Evolutionary conservation across 2,113 vertebrate genomes (phyloP), one percentile per base, ranked within the genome.

Genomic region (Ciconia stormi): DNA sequence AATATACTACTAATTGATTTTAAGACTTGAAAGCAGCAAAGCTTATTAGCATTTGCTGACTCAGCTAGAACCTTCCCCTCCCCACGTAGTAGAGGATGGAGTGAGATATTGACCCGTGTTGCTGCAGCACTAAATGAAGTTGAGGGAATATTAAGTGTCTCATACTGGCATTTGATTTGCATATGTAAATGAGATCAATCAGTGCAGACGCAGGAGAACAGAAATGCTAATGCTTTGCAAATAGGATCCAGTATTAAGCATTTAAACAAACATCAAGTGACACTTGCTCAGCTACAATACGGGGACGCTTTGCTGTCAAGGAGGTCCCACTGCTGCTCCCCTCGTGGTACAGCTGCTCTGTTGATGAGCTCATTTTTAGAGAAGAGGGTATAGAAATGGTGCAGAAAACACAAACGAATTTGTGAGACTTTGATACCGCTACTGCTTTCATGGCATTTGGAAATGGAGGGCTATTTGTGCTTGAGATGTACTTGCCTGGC

Each of bases 1-100:
- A 98, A 98, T 98, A 98, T 95, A 96, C 95, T 97, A 83, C 97
- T 98, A 98, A 98, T 98, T 98, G 98, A 97, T 98, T 98, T 98
- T 95, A 98, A 97, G 98, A 93, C 97, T 98, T 97, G 98, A 98
- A 98, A 98, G 98, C 97, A 95, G 96, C 96, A 93, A 87, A 96
- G 97, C 73, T 93, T 84, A 98, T 98, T 97, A 98, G 95, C 96
- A 97, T 98, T 96, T 97, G 98, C 98, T 97, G 98, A 98, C 84
- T 98, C 97, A 98, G 98, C 97, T 74, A 96, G 96, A 96, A 82
- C 50, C 76, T 76, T 52, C 59, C 58, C 71, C 80, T 49, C 56
- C 44, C 73, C 61, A 21, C 10, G 21, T 42, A 1, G n/a, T 15
- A 12, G 70, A 42, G 90, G 49, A 76, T 72, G 86, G 91, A 83